Evolutionary conservation across 2,113 vertebrate genomes (phyloP).

Genomic region (Xiphophorus hellerii): DNA sequence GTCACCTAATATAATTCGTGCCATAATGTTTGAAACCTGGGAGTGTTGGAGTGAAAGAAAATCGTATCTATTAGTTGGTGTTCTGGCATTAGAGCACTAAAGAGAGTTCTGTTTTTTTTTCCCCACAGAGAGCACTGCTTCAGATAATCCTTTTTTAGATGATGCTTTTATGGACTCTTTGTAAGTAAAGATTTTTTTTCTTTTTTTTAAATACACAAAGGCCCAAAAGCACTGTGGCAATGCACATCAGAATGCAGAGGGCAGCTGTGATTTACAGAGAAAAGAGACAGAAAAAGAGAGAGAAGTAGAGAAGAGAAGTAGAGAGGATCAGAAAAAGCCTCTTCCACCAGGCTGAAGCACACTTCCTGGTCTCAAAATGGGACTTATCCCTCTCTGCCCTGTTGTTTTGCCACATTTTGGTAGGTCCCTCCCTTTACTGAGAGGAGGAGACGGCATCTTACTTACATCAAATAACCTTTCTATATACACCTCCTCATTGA

Average conservation of each 20-base stretch:
- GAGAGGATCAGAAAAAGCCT: constrained; percentile 59
- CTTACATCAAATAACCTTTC: constrained; percentile 99
- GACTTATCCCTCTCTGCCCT: constrained; percentile 98
- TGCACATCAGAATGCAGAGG: constrained; percentile 85
- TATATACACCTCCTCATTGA: constrained; percentile 99
- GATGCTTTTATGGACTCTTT: constrained; percentile 82
- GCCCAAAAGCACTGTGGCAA: constrained; percentile 80
- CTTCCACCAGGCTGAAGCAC: constrained; percentile 60
- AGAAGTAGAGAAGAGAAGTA: constrained; percentile 47
- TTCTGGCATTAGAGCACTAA: constrained; percentile 32
- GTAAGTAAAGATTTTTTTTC: constrained; percentile 65
- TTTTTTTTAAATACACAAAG: constrained; percentile 72
- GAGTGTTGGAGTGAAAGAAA: constrained; percentile 27
- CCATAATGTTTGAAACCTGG: constrained; percentile 44
- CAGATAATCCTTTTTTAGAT: constrained; percentile 78
- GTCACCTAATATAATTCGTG: constrained; percentile 13
- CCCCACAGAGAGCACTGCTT: constrained; percentile 83
- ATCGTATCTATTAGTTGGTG: neutral
- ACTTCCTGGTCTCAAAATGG: constrained; percentile 92
- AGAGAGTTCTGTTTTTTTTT: constrained; percentile 45
- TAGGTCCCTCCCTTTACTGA: constrained; percentile 88
- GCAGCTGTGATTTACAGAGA: constrained; percentile 81
- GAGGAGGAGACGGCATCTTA: constrained; percentile 97
- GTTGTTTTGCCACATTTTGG: constrained; percentile 99
- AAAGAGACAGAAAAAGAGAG: constrained; percentile 66